These are phyloP conservation scores for Megaceryle alcyon DNA, from an alignment of 2,797 vertebrate genomes.

Conservation along the genomic window DNA sequence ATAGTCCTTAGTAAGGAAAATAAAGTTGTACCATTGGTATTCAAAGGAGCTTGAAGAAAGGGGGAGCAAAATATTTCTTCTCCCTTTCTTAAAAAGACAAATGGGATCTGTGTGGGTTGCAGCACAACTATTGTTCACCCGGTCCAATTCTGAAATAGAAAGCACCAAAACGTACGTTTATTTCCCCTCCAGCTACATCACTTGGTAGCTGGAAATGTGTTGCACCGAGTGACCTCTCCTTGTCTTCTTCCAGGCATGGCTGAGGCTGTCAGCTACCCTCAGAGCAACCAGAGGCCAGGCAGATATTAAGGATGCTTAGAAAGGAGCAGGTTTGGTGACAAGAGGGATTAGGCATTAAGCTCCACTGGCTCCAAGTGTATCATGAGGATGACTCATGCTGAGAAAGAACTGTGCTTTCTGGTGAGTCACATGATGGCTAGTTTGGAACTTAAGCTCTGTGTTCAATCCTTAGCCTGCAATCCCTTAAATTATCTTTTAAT, in stretches of 20 bases:
- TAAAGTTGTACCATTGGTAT: not conserved
- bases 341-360: not conserved
- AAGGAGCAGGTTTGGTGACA: not conserved
- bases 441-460: conserved; percentile 4
- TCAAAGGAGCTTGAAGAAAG: not conserved
- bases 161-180: not conserved
- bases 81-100: not conserved
- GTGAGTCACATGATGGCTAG: conserved; percentile 60
- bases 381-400: conserved; percentile 34
- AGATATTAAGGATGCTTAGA: not conserved
- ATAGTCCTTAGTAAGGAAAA: not conserved
- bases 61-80: not conserved
- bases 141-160: not conserved
- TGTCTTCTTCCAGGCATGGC: not conserved
- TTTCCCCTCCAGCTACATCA: not conserved
- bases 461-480: conserved; percentile 41
- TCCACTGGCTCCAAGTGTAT: not conserved
- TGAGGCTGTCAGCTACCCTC: not conserved
- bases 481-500: conserved; percentile 57
- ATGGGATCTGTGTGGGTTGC: not conserved
- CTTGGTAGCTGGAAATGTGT: not conserved
- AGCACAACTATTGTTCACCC: not conserved
- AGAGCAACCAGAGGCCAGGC: not conserved
- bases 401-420: not conserved
- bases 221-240: not conserved